Evolutionary conservation across 1,140 invertebrate genomes (phyloP).

Genomic region (Drosophila guanche): DNA sequence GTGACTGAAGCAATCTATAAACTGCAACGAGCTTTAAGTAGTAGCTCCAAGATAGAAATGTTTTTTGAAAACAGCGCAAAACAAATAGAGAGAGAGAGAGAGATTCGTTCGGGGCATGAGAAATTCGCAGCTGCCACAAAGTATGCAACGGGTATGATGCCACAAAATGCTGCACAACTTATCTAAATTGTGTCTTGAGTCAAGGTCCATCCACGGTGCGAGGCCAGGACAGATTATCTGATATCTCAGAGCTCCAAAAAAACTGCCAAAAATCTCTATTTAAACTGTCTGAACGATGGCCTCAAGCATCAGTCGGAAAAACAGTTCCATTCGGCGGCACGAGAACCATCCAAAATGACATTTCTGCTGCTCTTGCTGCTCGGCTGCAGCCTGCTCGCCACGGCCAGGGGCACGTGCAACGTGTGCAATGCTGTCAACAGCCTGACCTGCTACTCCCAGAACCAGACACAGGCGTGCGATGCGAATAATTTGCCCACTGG

Average conservation of each 20-base stretch:
- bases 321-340: too few species aligned
- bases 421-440: constrained; percentile 57
- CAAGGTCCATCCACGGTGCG: constrained; percentile 27
- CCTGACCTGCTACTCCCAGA: constrained; percentile 68
- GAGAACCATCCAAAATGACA: constrained; percentile 16
- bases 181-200: constrained; percentile 59
- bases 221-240: constrained; percentile 34
- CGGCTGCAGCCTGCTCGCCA: constrained; percentile 21
- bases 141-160: constrained; percentile 33
- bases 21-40: constrained; percentile 22
- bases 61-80: background rate
- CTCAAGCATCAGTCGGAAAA: constrained; percentile 28
- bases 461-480: constrained; percentile 63
- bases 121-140: constrained; percentile 33
- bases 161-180: constrained; percentile 17
- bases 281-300: constrained; percentile 33
- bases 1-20: constrained; percentile 23
- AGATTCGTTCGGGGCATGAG: background rate
- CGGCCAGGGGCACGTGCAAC: constrained; percentile 50
- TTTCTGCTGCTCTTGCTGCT: constrained; percentile 2
- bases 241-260: constrained; percentile 26
- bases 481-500: constrained; percentile 42
- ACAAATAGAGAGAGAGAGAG: background rate
- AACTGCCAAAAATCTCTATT: constrained; percentile 42
- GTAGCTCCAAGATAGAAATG: constrained; percentile 11